Evolutionary conservation across 2,113 vertebrate species (phyloP).

Genomic region (Myrmecobius fasciatus): DNA sequence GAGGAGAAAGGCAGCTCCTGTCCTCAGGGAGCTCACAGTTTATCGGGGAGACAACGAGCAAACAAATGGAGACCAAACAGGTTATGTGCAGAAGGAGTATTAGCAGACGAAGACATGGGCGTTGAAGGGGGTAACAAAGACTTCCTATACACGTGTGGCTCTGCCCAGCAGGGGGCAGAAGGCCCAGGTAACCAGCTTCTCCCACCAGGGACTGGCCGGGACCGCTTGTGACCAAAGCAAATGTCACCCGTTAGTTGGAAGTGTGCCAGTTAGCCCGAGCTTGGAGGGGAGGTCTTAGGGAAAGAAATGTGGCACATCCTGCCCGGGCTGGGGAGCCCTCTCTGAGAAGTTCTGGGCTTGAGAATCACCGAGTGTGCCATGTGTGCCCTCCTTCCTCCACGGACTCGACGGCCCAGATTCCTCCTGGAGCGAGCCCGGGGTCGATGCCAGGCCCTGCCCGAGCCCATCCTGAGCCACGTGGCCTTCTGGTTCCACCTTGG

Average conservation of each 20-base stretch:
- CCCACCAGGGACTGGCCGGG: neutral
- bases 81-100: neutral
- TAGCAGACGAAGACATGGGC: neutral
- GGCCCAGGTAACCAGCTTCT: neutral
- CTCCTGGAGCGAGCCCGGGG: neutral
- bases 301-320: neutral
- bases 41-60: neutral
- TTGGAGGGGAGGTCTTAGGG: neutral
- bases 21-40: neutral
- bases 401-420: neutral
- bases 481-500: neutral
- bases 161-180: neutral
- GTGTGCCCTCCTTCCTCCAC: neutral
- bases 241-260: too few relatives aligned
- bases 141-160: neutral
- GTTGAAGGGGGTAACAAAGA: neutral
- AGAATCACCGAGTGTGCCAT: neutral
- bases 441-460: neutral
- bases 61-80: neutral
- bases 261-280: neutral
- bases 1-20: neutral
- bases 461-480: neutral
- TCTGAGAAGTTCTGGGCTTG: neutral
- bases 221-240: neutral
- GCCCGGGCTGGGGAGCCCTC: too few relatives aligned